Conservation (phyloP, 2,888 invertebrate genomes). For the Unio delphinus region DNA sequence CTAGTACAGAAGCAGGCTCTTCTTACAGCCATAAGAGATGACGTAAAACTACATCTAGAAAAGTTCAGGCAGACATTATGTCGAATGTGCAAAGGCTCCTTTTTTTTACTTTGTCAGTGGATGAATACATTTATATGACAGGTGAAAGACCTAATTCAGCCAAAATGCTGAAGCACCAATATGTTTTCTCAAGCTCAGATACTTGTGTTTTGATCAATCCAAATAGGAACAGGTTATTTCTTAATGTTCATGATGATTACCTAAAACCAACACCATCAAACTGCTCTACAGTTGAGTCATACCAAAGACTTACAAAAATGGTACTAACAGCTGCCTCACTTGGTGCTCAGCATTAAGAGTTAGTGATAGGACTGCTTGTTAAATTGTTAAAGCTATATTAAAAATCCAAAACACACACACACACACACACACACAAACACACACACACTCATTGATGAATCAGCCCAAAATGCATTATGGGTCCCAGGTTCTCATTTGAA, state of each 20-base stretch:
- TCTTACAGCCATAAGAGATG: conserved; percentile 9
- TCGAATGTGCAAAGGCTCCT: conserved; percentile 4
- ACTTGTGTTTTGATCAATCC: neutral
- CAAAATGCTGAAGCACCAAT: conserved; percentile 9
- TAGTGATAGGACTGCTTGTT: too few relatives aligned
- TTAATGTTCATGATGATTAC: conserved; percentile 16
- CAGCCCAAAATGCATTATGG: conserved; percentile 12
- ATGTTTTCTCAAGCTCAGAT: conserved; percentile 15
- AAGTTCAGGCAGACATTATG: conserved; percentile 9
- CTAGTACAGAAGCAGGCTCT: conserved; percentile 6
- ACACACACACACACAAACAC: too few relatives aligned
- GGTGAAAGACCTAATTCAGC: conserved; percentile 8
- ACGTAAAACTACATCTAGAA: conserved; percentile 7
- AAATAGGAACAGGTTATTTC: conserved; percentile 1
- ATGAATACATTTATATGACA: conserved; percentile 19
- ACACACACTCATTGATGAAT: conserved; percentile 1
- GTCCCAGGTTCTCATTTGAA: conserved; percentile 8
- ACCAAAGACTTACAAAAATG: too few relatives aligned
- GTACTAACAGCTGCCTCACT: too few relatives aligned
- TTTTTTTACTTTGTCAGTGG: conserved; percentile 3
- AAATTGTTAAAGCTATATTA: too few relatives aligned
- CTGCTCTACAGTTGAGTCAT: conserved; percentile 6
- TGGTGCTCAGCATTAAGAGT: too few relatives aligned
- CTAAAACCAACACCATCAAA: conserved; percentile 9
- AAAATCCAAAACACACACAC: too few relatives aligned